These are phyloP conservation scores for Cynodonichthys magdalenae DNA, from an alignment of 2,797 vertebrate species.

Conservation along the genomic window DNA sequence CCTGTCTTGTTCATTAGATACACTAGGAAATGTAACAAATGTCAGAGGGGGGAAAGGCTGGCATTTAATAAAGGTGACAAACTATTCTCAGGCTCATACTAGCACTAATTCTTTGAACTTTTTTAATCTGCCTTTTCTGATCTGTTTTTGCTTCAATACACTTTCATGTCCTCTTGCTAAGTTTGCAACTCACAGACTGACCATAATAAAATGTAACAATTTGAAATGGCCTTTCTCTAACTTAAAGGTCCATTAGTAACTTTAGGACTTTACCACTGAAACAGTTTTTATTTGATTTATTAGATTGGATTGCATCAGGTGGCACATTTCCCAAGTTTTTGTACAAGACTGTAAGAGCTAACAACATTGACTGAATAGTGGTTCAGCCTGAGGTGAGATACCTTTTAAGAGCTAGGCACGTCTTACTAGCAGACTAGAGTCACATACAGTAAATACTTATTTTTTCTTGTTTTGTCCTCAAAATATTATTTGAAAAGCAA, in stretches of 20 bases:
- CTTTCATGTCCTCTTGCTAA: constrained; percentile 28
- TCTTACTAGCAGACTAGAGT: constrained; percentile 4
- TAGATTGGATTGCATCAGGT: constrained; percentile 20
- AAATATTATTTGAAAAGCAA: constrained; percentile 2
- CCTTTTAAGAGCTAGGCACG: constrained; percentile 1
- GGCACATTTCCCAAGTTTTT: constrained; percentile 34
- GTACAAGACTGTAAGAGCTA: constrained; percentile 55
- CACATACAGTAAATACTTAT: background rate
- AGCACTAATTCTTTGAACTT: constrained; percentile 24
- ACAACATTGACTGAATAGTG: constrained; percentile 43
- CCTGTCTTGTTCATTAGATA: constrained; percentile 54
- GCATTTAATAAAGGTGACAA: constrained; percentile 55
- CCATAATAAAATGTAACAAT: constrained; percentile 24
- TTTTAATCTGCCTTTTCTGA: constrained; percentile 30
- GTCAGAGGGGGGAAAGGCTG: constrained; percentile 27
- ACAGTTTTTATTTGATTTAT: constrained; percentile 11
- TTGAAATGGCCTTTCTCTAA: constrained; percentile 32
- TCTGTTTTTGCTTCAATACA: constrained; percentile 43
- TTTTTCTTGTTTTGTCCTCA: background rate
- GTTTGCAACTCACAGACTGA: constrained; percentile 27
- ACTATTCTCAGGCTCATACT: constrained; percentile 20
- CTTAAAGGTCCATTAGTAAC: constrained; percentile 37
- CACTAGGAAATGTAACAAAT: constrained; percentile 53
- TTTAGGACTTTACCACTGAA: constrained; percentile 36
- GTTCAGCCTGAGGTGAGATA: constrained; percentile 35